Evolutionary conservation across 1,140 invertebrate species (phyloP), one percentile per base, ranked within the genome.

Genomic region (Cyclina sinensis): DNA sequence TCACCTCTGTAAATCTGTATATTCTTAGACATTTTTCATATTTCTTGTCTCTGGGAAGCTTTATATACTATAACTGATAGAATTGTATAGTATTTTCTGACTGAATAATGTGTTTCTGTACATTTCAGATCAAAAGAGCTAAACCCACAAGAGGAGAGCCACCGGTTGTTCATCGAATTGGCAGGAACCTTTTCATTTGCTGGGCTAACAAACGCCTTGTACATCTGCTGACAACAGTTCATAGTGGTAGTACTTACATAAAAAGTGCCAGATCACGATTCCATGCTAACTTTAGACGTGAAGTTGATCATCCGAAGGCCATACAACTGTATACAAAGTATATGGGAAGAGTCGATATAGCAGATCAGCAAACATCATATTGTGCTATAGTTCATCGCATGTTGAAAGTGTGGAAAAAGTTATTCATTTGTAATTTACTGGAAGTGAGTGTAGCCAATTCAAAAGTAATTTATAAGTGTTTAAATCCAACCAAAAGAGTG

Each of bases 301-400:
- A 78, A 11, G 73, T 78, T 3, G 73, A 78, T n/a, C 37, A 78
- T 16, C 73, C 43, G 2, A 32, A 48, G 14, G 39, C 73, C 27
- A n/a, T 54, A 21, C 73, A 78, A 18, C 7, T 48, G 39, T 78
- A 48, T 48, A 46, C 43, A 24, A 39, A 78, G 1, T 48, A 16
- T 48, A 78, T 78, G 73, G 73, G 73, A n/a, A 43, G 73, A 43
- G 43, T 78, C n/a, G 39, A 78, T n/a, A 39, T 43, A 24, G 73
- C 73, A 3, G 73, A 78, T 37, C 37, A 78, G 27, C 7, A 43
- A 2, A 78, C 43, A 24, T 7, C 18, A 14, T 11, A 46, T 7
- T 48, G 43, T 78, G 43, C 51, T 5, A 0, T 32, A n/a, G 16
- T 30, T 9, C 39, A 78, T 43, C 48, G 30, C 9, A 46, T 43